Evolutionary conservation across 2,113 vertebrate genomes (phyloP), one percentile per base, ranked within the genome.

Genomic region (Pygoscelis adeliae): DNA sequence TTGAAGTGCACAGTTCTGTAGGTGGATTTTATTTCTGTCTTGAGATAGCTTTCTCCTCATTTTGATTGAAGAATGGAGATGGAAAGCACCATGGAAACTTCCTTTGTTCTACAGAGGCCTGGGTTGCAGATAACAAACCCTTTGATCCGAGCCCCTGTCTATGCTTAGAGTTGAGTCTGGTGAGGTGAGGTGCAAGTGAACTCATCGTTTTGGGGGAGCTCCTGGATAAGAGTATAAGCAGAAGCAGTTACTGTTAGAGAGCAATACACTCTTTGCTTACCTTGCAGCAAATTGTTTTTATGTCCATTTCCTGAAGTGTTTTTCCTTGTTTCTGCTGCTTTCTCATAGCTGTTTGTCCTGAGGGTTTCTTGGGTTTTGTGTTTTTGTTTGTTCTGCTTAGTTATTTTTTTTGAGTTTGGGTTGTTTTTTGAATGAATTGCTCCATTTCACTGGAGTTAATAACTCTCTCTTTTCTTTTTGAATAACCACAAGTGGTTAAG

Each of bases 311-410:
- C 85, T 79, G 20, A 15, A 1, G 17, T 46, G 72, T 9, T 84
- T 95, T 92, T 81, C 86, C 72, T 83, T 44, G 15, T 84, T 59
- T 49, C 69, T 92, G 42, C 86, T 73, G 26, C 72, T 92, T 85
- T 70, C 94, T 58, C 61, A 15, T 14, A 46, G 69, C 65, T 76
- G 20, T 7, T 79, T 88, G 83, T 80, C 81, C 81, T 4, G 6
- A 70, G 82, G 15, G 14, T 83, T 94, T 50, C 74, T 67, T 52
- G 44, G 21, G 11, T 2, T 83, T 92, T 83, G 56, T 47, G 61
- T 65, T 86, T 83, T 27, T 19, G 61, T 67, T 87, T 85, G 83
- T 77, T 96, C 71, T 83, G 55, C 73, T 76, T 50, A 0, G 1
- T 34, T 59, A 9, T 42, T 65, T 73, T 42, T 27, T 42, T 34